Evolutionary conservation across 2,888 invertebrate species (phyloP).

Genomic region (Synergus gifuensis): DNA sequence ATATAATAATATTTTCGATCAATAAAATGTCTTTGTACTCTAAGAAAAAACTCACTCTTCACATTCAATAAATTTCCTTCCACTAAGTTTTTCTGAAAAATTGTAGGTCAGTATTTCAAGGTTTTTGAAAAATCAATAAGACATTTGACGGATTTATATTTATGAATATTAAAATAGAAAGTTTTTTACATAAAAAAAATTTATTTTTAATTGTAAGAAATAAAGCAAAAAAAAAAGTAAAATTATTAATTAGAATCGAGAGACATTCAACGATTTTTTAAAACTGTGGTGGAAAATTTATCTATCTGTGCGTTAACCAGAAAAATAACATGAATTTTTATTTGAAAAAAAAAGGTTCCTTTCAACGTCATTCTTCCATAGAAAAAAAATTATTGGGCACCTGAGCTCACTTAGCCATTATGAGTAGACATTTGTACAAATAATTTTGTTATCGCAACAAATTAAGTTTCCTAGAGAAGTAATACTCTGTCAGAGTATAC

Average conservation of each 20-base stretch:
- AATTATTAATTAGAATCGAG: neutral
- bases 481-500: conserved; percentile 2
- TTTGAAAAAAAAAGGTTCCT: neutral
- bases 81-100: neutral
- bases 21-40: neutral
- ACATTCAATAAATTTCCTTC: neutral
- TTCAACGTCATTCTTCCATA: neutral
- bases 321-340: neutral
- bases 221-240: neutral
- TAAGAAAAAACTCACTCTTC: neutral
- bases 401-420: neutral
- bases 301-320: neutral
- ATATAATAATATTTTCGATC: no score
- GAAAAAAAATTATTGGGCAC: neutral
- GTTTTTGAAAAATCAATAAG: neutral
- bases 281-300: neutral
- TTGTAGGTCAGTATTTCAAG: no score
- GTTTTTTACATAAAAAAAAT: neutral
- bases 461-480: conserved; percentile 18
- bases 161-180: neutral
- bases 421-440: neutral
- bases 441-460: conserved; percentile 12
- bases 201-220: neutral
- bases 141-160: neutral
- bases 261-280: neutral